Conservation (phyloP, 2,797 vertebrate genomes). For the Takifugu ocellatus region DNA sequence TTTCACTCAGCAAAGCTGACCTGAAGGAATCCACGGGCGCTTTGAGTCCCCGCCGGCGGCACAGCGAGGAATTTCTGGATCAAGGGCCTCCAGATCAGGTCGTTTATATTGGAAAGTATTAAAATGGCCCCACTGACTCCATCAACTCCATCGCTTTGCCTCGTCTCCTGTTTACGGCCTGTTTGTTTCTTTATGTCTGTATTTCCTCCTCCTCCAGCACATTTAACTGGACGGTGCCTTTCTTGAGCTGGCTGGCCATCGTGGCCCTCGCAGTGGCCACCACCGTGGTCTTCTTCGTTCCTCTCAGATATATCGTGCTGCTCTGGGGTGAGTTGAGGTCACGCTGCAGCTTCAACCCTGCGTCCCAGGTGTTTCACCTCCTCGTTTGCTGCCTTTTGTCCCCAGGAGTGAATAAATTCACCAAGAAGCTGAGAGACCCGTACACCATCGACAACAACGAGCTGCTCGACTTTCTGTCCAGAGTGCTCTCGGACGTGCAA, state of each 20-base stretch:
- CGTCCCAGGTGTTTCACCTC: neutral
- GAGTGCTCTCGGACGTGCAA: slow-evolving; percentile 97
- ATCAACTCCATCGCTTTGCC: neutral
- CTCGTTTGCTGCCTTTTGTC: neutral
- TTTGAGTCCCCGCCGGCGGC: slow-evolving; percentile 20
- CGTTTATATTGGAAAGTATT: slow-evolving; percentile 24
- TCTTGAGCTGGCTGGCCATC: slow-evolving; percentile 96
- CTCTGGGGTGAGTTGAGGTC: slow-evolving; percentile 89
- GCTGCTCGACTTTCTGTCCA: slow-evolving; percentile 94
- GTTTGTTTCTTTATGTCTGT: slow-evolving; percentile 23
- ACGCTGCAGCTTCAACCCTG: too few relatives aligned
- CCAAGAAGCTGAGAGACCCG: slow-evolving; percentile 94
- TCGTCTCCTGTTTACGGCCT: slow-evolving; percentile 3
- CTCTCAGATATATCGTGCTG: slow-evolving; percentile 94
- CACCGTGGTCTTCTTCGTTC: slow-evolving; percentile 89
- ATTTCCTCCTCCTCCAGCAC: slow-evolving; percentile 75
- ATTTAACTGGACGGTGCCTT: slow-evolving; percentile 98
- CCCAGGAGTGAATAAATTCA: slow-evolving; percentile 97
- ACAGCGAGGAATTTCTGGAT: slow-evolving; percentile 16
- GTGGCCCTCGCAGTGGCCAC: slow-evolving; percentile 84
- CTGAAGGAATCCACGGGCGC: slow-evolving; percentile 4
- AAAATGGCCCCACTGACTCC: slow-evolving; percentile 25
- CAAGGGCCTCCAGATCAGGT: slow-evolving; percentile 9
- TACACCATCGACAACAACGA: slow-evolving; percentile 97
- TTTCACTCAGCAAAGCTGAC: slow-evolving; percentile 18